phyloP scores from a whole-genome alignment of 30 jellyfish, hydroid and myxozoan species.

The Cassiopea xamachana region DNA sequence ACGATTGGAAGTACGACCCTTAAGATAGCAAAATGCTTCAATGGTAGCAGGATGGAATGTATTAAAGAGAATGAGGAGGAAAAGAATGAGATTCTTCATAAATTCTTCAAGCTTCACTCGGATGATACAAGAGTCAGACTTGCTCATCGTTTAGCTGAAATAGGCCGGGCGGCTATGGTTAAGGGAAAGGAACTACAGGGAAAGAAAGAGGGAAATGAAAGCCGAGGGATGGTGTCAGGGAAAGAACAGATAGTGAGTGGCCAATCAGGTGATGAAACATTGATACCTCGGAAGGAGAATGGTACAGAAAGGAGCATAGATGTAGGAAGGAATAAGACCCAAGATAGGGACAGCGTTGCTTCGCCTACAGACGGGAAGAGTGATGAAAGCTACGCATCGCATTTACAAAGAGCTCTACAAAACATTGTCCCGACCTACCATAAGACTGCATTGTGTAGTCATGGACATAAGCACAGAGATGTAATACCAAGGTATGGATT shows the following conservation, averaged over 20 bases:
- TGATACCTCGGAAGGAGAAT: neutral
- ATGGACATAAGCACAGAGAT: constrained; percentile 63
- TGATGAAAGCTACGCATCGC: constrained; percentile 43
- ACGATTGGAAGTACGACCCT: constrained; percentile 44
- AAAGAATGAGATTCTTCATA: constrained; percentile 11
- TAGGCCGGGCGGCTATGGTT: constrained; percentile 77
- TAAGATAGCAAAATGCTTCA: constrained; percentile 55
- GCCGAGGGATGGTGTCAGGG: neutral
- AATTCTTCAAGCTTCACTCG: constrained; percentile 53
- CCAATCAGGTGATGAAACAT: neutral
- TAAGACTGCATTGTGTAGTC: constrained; percentile 79
- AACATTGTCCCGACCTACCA: constrained; percentile 62
- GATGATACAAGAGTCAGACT: constrained; percentile 36
- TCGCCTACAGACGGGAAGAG: neutral
- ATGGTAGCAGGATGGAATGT: constrained; percentile 4
- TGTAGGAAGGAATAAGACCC: neutral
- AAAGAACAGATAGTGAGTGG: neutral
- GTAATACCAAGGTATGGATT: constrained; percentile 70
- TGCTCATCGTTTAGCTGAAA: constrained; percentile 37
- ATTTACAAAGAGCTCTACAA: constrained; percentile 56
- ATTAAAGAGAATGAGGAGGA: neutral
- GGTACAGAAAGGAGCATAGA: neutral
- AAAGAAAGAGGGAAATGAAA: too few species aligned
- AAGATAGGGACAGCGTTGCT: neutral
- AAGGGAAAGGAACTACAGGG: constrained; percentile 32